Evolutionary conservation across 2,888 invertebrate species (phyloP).

Genomic region (Drosophila melanosoma): DNA sequence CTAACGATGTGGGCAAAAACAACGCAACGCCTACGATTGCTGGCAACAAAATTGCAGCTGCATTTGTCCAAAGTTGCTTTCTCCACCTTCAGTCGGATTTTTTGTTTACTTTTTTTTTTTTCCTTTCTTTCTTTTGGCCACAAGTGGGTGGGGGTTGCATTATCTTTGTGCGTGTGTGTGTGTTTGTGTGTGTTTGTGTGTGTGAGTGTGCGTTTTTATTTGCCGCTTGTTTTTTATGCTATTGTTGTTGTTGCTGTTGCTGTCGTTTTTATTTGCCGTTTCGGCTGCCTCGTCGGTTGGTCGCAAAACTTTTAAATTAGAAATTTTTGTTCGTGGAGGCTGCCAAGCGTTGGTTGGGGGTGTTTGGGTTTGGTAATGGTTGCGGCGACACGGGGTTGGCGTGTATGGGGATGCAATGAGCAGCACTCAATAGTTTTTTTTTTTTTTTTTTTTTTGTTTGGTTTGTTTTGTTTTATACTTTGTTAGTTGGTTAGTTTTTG

Average conservation of each 20-base stretch:
- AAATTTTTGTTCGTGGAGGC: constrained; percentile 76
- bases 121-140: constrained; percentile 17
- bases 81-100: constrained; percentile 45
- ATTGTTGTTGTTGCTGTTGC: constrained; percentile 44
- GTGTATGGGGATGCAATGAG: constrained; percentile 34
- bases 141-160: constrained; percentile 74
- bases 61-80: constrained; percentile 63
- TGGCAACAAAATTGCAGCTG: constrained; percentile 61
- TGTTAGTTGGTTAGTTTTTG: constrained; percentile 77
- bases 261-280: constrained; percentile 54
- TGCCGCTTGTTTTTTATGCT: constrained; percentile 60
- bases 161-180: constrained; percentile 50
- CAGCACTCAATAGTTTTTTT: constrained; percentile 73
- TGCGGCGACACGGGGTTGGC: constrained; percentile 2
- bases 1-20: constrained; percentile 80
- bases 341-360: constrained; percentile 24
- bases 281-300: constrained; percentile 70
- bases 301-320: constrained; percentile 80
- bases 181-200: no score
- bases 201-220: constrained; percentile 69
- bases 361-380: constrained; percentile 17
- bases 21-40: constrained; percentile 73
- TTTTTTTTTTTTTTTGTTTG: constrained; percentile 30
- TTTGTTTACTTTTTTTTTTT: constrained; percentile 37
- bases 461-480: constrained; percentile 64